These are phyloP conservation scores for Periplaneta americana DNA, from an alignment of 1,140 invertebrate genomes.

Conservation along the genomic window DNA sequence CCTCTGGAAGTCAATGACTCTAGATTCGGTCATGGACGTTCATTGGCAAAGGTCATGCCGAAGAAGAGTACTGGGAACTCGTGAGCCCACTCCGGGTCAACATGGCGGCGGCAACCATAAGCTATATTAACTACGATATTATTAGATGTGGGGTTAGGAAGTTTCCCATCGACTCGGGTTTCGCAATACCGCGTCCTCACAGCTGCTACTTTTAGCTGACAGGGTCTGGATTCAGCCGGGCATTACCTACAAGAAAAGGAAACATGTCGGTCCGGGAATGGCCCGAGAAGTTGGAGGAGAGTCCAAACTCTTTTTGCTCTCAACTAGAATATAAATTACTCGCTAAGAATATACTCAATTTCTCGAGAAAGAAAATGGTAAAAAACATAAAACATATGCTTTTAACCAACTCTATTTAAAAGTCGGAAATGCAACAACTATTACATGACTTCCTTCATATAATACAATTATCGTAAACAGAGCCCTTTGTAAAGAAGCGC, in stretches of 20 bases:
- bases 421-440: no score
- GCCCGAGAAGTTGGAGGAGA: no score
- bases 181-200: neutral
- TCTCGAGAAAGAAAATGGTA: no score
- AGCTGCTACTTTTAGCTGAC: neutral
- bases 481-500: no score
- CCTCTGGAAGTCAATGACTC: neutral
- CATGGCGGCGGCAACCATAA: slow-evolving; percentile 5
- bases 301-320: no score
- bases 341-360: no score
- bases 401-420: no score
- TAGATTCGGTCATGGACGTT: slow-evolving; percentile 9
- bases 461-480: no score
- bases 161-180: slow-evolving; percentile 1
- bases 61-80: neutral
- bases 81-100: neutral
- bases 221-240: neutral
- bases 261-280: neutral
- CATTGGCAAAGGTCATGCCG: slow-evolving; percentile 10
- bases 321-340: no score
- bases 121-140: slow-evolving; percentile 7
- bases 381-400: no score
- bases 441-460: no score
- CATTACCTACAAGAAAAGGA: no score
- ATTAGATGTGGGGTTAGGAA: slow-evolving; percentile 4